A percentile compares a stretch with the other conserved stretches of the same genome.
These are phyloP conservation scores for Papio anubis DNA, from an alignment of 2,113 vertebrate species.

Conservation along the genomic window DNA sequence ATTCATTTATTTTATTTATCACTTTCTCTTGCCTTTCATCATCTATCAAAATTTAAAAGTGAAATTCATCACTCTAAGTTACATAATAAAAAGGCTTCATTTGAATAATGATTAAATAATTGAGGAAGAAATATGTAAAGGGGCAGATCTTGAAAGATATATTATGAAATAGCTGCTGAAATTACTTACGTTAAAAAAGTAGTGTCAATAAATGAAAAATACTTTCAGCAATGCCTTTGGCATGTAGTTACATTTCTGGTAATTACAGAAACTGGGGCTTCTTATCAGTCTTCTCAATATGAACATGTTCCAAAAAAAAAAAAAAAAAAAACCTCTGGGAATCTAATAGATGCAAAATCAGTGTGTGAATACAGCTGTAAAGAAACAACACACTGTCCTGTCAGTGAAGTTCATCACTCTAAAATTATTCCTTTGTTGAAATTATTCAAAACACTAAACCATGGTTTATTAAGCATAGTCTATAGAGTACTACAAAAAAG, in stretches of 20 bases:
- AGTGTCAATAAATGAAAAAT: neutral
- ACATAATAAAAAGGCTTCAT: neutral
- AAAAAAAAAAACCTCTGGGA: constrained; percentile 18
- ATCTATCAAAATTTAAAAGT: constrained; percentile 11
- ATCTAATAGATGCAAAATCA: constrained; percentile 43
- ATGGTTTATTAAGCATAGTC: constrained; percentile 79
- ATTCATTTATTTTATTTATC: neutral
- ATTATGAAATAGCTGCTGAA: neutral
- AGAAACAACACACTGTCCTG: constrained; percentile 8
- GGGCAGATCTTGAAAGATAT: neutral
- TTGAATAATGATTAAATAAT: neutral
- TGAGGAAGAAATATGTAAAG: neutral
- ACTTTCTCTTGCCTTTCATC: neutral
- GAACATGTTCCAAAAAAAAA: constrained; percentile 5
- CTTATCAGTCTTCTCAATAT: constrained; percentile 38
- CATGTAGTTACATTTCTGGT: constrained; percentile 1
- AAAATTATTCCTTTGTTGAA: constrained; percentile 77
- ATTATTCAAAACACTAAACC: constrained; percentile 80
- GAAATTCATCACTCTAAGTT: neutral
- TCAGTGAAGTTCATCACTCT: constrained; percentile 68
- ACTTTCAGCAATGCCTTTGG: neutral
- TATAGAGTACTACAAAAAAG: constrained; percentile 72
- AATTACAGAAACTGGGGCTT: neutral
- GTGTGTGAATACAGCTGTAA: constrained; percentile 61
- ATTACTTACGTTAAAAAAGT: neutral